A percentile compares a stretch with the other conserved stretches of the same genome.
Conservation (phyloP, 2,113 vertebrate species). For the Pogona vitticeps region DNA sequence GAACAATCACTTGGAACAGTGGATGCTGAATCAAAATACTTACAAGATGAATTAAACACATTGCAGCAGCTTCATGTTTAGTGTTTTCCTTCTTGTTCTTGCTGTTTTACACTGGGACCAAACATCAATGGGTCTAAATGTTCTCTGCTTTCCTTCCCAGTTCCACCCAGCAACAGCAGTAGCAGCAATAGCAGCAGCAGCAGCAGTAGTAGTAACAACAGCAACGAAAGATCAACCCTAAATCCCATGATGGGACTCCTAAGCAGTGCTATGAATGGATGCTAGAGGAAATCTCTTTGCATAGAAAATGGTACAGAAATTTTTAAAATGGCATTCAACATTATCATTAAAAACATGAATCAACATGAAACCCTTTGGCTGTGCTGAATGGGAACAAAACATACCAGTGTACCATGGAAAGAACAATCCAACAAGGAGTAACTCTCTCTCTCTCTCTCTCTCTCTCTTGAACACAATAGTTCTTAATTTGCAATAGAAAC, state of each 20-base stretch:
- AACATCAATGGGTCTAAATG: too few species aligned
- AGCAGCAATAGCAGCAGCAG: background rate
- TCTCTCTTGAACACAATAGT: constrained; percentile 35
- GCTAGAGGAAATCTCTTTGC: background rate
- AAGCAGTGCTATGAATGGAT: too few species aligned
- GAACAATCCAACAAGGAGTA: constrained; percentile 19
- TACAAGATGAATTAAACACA: too few species aligned
- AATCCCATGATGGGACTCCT: too few species aligned
- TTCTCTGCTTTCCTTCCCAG: too few species aligned
- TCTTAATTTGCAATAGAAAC: background rate
- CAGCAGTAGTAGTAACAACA: background rate
- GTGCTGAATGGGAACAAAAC: constrained; percentile 40
- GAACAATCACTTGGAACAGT: too few species aligned
- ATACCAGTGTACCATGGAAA: background rate
- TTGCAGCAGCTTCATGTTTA: too few species aligned
- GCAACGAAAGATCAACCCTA: background rate
- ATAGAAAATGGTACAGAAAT: background rate
- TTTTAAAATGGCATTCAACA: background rate
- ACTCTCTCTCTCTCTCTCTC: too few species aligned
- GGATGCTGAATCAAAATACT: too few species aligned
- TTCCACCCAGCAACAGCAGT: background rate
- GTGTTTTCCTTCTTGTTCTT: background rate
- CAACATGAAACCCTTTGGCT: constrained; percentile 20
- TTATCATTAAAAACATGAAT: constrained; percentile 44
- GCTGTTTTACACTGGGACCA: too few species aligned